Evolutionary conservation across 2,797 vertebrate genomes (phyloP), one percentile per base, ranked within the genome.

Genomic region (Tapirus indicus): DNA sequence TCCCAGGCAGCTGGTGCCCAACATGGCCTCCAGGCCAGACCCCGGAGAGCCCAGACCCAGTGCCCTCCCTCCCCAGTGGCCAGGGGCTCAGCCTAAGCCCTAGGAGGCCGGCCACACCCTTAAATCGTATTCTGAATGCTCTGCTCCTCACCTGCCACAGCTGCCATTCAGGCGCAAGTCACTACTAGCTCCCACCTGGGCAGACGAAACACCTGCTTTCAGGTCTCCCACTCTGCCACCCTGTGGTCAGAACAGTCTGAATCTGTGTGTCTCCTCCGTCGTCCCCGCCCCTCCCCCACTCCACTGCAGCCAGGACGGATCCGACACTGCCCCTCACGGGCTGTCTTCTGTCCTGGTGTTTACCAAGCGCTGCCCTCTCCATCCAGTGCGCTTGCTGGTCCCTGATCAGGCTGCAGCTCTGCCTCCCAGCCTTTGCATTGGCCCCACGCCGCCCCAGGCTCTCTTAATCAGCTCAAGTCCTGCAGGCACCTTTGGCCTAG

Each of bases 91-190:
- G 52, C 49, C 72, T 2, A 1, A 44, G 17, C 7, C 72, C 82
- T 1, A 2, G 25, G 54, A 7, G 13, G 62, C 74, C 13, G 2
- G n/a, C 25, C 58, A 6, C 18, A 2, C 10, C 1, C n/a, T 3
- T 0, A 3, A 4, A 18, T 3, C 13, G 0, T 4, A 5, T 16
- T 17, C 47, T 0, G 29, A 4, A 0, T 6, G 54, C 47, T 18
- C 64, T 21, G 35, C 0, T 0, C 13, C 35, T 27, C 32, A 1
- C 21, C 27, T 0, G 54, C 13, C 12, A 17, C 49, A 13, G 44
- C 44, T 29, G 60, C 82, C 52, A 2, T 21, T 3, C 21, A 35
- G 60, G 27, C 0, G 20, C 86, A 0, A 3, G 21, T 16, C 60
- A 8, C 74, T 16, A 8, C 32, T 23, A 12, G 35, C 0, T 7